Base-by-base conservation (phyloP, 2,888 invertebrate species). In the Metalampra italica region DNA sequence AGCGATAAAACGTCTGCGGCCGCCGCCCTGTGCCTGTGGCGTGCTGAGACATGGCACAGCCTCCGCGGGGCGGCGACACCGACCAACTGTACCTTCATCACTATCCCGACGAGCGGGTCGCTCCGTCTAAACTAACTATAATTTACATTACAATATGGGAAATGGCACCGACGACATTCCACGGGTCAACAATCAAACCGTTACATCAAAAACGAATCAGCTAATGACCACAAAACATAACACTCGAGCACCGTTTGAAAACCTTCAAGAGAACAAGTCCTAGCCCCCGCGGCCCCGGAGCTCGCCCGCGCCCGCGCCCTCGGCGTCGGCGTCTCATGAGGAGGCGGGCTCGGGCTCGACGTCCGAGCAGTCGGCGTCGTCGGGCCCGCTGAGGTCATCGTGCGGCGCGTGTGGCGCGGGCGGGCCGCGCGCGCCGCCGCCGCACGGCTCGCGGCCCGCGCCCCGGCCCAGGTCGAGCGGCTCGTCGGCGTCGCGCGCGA, bases 111-210 rank as follows among this genome's bases (percentile, higher is more conserved):
- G 46, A 48, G 36, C 51, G 52, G 51, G 54, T 57, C 59, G 52
- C 68, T 72, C 59, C 69, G 64, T 66, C 65, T 61, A 65, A 71
- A 60, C 66, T 75, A 77, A 69, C 63, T 59, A 69, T 78, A 75
- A 82, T 78, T 69, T 82, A 84, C 76, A 81, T 67, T 71, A 71
- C 75, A 73, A 68, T 71, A 79, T 75, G 75, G 77, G 85, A 81
- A 85, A 88, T 88, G 88, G 88, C 88, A 88, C 88, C 82, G 77
- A 76, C 74, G 83, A 87, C 83, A 82, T 85, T 86, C 82, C 87
- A 88, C 87, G 88, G 88, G 87, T 84, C 80, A 86, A 87, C 85
- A 84, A 82, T 78, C 65, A 80, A 80, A 82, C 75, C 78, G 78
- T 76, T 74, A 55, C 50, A 48, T 46, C 43, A 51, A 52, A 57